Evolutionary conservation across 2,113 vertebrate genomes (phyloP), one percentile per base, ranked within the genome.

Genomic region (Pachyramphus minor): DNA sequence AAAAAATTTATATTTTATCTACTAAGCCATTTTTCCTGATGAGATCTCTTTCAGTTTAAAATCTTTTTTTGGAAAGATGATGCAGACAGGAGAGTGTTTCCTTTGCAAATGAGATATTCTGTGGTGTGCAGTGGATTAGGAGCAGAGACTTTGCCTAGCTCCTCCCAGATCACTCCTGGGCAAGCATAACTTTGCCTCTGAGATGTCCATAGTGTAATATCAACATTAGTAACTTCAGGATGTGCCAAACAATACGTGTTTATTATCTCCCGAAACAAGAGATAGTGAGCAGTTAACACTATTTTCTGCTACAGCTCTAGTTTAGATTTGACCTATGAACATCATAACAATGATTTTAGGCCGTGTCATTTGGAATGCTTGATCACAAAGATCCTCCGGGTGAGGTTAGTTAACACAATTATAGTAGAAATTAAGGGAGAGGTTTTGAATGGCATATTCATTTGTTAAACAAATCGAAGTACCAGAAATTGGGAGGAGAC

Each of bases 311-410:
- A 75, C 15, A 66, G 17, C 45, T 71, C 41, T 10, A 31, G 55
- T 58, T 86, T 58, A 41, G 20, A 22, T n/a, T 56, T 84, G n/a
- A 73, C 10, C 31, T 56, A 28, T 21, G 50, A 53, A 45, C 6
- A 62, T 5, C 13, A 25, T 16, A 37, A 27, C 23, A 58, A 39
- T 33, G 0, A 35, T 27, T 78, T 35, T 28, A 69, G 25, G 18
- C 18, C 78, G 7, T 14, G 19, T 60, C 14, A 27, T 50, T 80
- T 21, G 24, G 12, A 30, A 31, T 1, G 1, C 0, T 3, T n/a
- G 33, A 15, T 59, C 33, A 59, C 27, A 81, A 55, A 83, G 31
- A 52, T 37, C 17, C 13, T 86, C 35, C 44, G 74, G 42, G 52
- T 50, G 19, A 75, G 17, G 18, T 33, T 83, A 39, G 6, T 59